Base-by-base conservation (phyloP, 2,797 vertebrate genomes). In the Gallinago solitaria region DNA sequence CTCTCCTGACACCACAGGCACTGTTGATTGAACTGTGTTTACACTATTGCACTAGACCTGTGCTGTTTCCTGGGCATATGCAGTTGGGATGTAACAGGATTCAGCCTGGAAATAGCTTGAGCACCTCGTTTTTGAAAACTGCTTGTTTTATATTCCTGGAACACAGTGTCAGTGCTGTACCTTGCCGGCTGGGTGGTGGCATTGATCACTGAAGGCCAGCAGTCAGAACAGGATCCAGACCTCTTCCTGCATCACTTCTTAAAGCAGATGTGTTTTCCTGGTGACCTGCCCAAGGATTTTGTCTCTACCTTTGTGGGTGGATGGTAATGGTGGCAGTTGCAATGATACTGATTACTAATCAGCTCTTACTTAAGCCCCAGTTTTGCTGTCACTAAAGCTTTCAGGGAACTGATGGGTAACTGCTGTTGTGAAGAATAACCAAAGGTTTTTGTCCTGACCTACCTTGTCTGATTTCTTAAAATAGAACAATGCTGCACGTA, bases 391-490 rank as follows among this genome's bases (percentile, higher is more conserved):
- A 17, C 50, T 57, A 33, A 61, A 86, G 45, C n/a, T 68, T 57
- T 7, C 11, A 65, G 28, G 61, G 74, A 82, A 39, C 50, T 32
- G 35, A 24, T 87, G 45, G 16, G 19, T 74, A 74, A 19, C 33
- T 93, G 51, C 27, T 83, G 10, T 68, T 70, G 43, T 93, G 47
- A 92, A 67, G 86, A 78, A 67, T 53, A 93, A 73, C 56, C 4
- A 14, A 19, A 81, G 56, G 37, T 41, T 95, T 92, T 95, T 90
- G 87, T 91, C 56, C 89, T 97, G 92, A 95, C 91, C 80, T 96
- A 87, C 89, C 93, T 97, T 74, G 61, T 93, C 71, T 93, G 70
- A 88, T 96, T 74, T 77, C 92, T 92, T 96, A 95, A 96, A 97
- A 97, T 97, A 94, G 95, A 97, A 85, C 95, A 93, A 41, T 69